A percentile compares a stretch with the other conserved stretches of the same genome.
phyloP scores from a whole-genome alignment of 2,797 vertebrate species.

The Decapterus maruadsi region DNA sequence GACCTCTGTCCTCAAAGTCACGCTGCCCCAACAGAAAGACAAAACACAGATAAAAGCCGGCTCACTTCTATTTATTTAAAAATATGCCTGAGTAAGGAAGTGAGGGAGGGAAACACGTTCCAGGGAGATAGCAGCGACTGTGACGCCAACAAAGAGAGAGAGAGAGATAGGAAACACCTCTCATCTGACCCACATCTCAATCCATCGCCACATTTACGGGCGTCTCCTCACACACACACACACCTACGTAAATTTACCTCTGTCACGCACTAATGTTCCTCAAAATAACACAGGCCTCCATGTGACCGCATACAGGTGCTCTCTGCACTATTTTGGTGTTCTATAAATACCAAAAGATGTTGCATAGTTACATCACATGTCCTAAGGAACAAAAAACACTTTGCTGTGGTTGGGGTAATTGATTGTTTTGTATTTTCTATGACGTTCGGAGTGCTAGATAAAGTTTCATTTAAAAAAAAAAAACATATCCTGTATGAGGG shows the following conservation, averaged over 20 bases:
- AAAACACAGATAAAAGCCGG: conserved; percentile 65
- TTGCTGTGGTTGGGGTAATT: neutral
- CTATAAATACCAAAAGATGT: neutral
- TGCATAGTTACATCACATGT: neutral
- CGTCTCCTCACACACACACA: conserved; percentile 18
- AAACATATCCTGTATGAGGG: neutral
- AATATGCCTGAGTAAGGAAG: conserved; percentile 29
- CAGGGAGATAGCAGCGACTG: conserved; percentile 57
- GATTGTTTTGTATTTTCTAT: neutral
- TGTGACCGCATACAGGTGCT: neutral
- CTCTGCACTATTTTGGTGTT: no score
- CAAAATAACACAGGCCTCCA: neutral
- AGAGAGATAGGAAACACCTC: conserved; percentile 64
- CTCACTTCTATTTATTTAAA: conserved; percentile 22
- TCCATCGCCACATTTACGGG: conserved; percentile 37
- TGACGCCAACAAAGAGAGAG: conserved; percentile 60
- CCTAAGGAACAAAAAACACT: neutral
- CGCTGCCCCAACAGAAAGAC: conserved; percentile 56
- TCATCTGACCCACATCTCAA: conserved; percentile 72
- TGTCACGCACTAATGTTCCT: neutral
- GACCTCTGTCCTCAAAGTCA: conserved; percentile 63
- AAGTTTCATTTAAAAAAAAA: neutral
- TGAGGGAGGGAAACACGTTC: conserved; percentile 54
- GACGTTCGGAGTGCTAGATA: neutral
- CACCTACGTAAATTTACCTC: conserved; percentile 31